Conservation (phyloP, 2,797 vertebrate genomes). For the Artibeus lituratus region DNA sequence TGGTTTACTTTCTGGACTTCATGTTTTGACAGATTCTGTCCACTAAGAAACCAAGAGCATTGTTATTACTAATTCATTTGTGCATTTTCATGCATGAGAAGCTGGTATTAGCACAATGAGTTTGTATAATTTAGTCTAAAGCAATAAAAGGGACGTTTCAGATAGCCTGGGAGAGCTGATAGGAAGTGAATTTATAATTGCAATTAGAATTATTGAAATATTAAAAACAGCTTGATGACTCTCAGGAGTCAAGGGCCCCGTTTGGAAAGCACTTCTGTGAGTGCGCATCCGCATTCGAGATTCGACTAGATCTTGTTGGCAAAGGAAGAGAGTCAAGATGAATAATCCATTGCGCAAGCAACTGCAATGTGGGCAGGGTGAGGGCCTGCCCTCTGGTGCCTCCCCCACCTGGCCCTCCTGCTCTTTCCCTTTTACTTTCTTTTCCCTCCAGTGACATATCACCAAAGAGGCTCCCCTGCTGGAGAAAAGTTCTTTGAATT, state of each 20-base stretch:
- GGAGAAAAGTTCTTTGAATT: not conserved
- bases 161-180: not conserved
- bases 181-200: slow-evolving; percentile 27
- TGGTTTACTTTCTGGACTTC: not conserved
- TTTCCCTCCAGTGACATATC: not conserved
- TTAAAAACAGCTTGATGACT: not conserved
- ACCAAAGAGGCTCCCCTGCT: not conserved
- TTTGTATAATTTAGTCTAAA: slow-evolving; percentile 47
- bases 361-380: rapidly evolving
- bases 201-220: slow-evolving; percentile 50
- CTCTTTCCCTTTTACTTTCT: not conserved
- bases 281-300: not conserved
- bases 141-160: slow-evolving; percentile 21
- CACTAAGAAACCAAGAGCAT: not conserved
- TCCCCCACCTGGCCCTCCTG: not conserved
- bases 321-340: not conserved
- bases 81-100: slow-evolving; percentile 40
- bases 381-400: not conserved
- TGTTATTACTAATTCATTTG: slow-evolving; percentile 33
- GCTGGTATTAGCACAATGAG: slow-evolving; percentile 6
- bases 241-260: not conserved
- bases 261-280: not conserved
- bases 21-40: slow-evolving; percentile 30
- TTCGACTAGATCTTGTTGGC: not conserved
- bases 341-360: not conserved